Evolutionary conservation across 2,888 invertebrate species (phyloP), one percentile per base, ranked within the genome.

Genomic region (Ectobius pallidus): DNA sequence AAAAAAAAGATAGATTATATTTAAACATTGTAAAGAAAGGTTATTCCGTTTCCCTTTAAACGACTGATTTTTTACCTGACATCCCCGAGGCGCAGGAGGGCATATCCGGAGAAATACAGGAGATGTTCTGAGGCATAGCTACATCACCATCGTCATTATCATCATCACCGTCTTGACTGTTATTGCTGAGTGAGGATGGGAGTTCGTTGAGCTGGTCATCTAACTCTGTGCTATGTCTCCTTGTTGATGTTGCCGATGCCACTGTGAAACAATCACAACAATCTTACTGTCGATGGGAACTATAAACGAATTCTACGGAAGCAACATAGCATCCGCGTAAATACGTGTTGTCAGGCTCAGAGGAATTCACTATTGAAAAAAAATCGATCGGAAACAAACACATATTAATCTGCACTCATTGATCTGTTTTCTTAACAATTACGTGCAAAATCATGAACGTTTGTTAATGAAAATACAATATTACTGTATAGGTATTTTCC

Each of bases 1-100:
- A n/a, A n/a, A n/a, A n/a, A n/a, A n/a, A n/a, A n/a, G n/a, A n/a
- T n/a, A n/a, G n/a, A n/a, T n/a, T n/a, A n/a, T n/a, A n/a, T n/a
- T n/a, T n/a, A n/a, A n/a, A n/a, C n/a, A n/a, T n/a, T n/a, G n/a
- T n/a, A n/a, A n/a, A n/a, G n/a, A n/a, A n/a, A n/a, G n/a, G n/a
- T n/a, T n/a, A n/a, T n/a, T n/a, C n/a, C n/a, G n/a, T n/a, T n/a
- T n/a, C n/a, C n/a, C n/a, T n/a, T n/a, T n/a, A n/a, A n/a, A n/a
- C n/a, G n/a, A n/a, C n/a, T n/a, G n/a, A n/a, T n/a, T n/a, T n/a
- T n/a, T 27, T 76, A 82, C 82, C 80, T 75, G 80, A 80, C 74
- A 79, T 81, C 73, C 79, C 78, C 0, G 81, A 82, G 55, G 82
- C 81, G 63, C 81, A 83, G 3, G 82, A 82, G 3, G 82, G 82